These are phyloP conservation scores for Nyleta sp. DNA, from an alignment of 2,888 invertebrate genomes.

Conservation along the genomic window DNA sequence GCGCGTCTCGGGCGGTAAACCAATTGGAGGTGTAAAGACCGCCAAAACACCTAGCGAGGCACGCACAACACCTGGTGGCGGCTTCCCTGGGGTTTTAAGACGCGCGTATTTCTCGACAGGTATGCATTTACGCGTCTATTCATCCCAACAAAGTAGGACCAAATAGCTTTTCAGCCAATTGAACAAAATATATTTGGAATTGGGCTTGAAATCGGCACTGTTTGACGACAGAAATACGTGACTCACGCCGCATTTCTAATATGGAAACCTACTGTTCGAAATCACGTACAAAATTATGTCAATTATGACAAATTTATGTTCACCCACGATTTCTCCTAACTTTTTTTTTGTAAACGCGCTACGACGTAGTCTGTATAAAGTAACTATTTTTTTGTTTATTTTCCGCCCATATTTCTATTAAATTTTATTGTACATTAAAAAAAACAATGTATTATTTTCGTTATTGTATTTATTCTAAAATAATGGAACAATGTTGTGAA, in stretches of 20 bases:
- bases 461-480: too few relatives aligned
- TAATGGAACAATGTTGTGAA: too few relatives aligned
- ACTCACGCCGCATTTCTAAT: conserved; percentile 46
- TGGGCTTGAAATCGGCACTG: conserved; percentile 58
- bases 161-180: conserved; percentile 60
- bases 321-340: conserved; percentile 22
- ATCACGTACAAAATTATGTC: conserved; percentile 57
- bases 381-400: too few relatives aligned
- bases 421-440: too few relatives aligned
- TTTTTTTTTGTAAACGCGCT: background rate
- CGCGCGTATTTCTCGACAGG: conserved; percentile 57
- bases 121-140: conserved; percentile 59
- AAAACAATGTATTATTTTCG: too few relatives aligned
- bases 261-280: conserved; percentile 25
- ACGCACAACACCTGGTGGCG: conserved; percentile 54
- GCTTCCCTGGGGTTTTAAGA: conserved; percentile 48
- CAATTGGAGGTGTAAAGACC: conserved; percentile 45
- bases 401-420: too few relatives aligned
- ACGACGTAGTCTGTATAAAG: too few relatives aligned
- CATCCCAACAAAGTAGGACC: conserved; percentile 50
- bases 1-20: conserved; percentile 32
- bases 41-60: conserved; percentile 43
- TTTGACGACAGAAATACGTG: conserved; percentile 58
- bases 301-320: conserved; percentile 58
- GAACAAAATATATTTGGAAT: conserved; percentile 51